A percentile compares a stretch with the other conserved stretches of the same genome.
Evolutionary conservation across 1,140 invertebrate genomes (phyloP).

Genomic region (Spodoptera litura): DNA sequence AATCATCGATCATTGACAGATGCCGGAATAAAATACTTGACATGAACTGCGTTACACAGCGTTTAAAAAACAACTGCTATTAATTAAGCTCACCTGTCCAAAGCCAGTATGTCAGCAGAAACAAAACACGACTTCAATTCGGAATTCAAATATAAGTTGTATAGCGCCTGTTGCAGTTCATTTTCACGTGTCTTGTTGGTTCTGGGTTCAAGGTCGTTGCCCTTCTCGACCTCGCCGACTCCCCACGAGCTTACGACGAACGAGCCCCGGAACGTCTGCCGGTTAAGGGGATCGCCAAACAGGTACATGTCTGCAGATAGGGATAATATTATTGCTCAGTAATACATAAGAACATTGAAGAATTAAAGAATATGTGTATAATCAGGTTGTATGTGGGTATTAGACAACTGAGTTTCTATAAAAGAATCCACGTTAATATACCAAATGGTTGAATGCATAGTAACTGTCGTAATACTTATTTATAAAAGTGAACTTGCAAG

Average conservation of each 20-base stretch:
- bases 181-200: slow-evolving; percentile 83
- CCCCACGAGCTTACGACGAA: slow-evolving; percentile 89
- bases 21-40: neutral
- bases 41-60: neutral
- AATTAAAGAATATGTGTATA: neutral
- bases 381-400: too few species aligned
- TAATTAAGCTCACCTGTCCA: slow-evolving; percentile 90
- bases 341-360: neutral
- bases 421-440: too few species aligned
- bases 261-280: slow-evolving; percentile 92
- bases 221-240: slow-evolving; percentile 49
- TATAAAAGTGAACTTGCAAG: too few species aligned
- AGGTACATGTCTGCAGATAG: slow-evolving; percentile 92
- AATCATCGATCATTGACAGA: neutral
- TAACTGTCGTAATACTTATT: too few species aligned
- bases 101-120: slow-evolving; percentile 90
- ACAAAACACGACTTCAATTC: slow-evolving; percentile 90
- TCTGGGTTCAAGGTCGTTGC: slow-evolving; percentile 76
- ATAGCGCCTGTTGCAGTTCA: slow-evolving; percentile 91
- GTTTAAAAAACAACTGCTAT: slow-evolving; percentile 5
- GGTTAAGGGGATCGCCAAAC: slow-evolving; percentile 90
- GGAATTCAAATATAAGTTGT: slow-evolving; percentile 91
- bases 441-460: too few species aligned
- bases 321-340: slow-evolving; percentile 33
- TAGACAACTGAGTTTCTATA: too few species aligned